Conservation (phyloP, 2,888 invertebrate genomes). For the Beris chalybata region DNA sequence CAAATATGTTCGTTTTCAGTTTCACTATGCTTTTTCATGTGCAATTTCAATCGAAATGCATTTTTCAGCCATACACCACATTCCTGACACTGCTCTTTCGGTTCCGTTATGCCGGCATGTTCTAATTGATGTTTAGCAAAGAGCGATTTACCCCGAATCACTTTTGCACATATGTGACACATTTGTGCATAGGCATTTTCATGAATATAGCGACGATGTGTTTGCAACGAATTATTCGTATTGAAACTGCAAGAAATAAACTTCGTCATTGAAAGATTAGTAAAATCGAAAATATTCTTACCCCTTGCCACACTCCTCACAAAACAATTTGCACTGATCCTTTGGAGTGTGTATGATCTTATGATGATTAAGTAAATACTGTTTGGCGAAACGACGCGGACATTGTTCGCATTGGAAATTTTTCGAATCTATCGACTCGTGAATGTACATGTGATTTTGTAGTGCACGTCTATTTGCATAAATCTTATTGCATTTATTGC, state of each 20-base stretch:
- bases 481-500: slow-evolving; percentile 16
- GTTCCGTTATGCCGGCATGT: slow-evolving; percentile 20
- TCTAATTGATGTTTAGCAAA: slow-evolving; percentile 29
- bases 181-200: slow-evolving; percentile 26
- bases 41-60: slow-evolving; percentile 24
- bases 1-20: slow-evolving; percentile 33
- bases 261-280: no score
- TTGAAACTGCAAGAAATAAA: slow-evolving; percentile 27
- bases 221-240: slow-evolving; percentile 24
- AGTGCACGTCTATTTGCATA: slow-evolving; percentile 25
- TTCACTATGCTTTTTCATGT: slow-evolving; percentile 30
- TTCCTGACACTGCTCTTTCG: slow-evolving; percentile 34
- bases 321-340: slow-evolving; percentile 21
- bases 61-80: slow-evolving; percentile 37
- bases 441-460: slow-evolving; percentile 19
- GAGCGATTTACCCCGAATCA: slow-evolving; percentile 29
- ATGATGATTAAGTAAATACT: slow-evolving; percentile 32
- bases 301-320: slow-evolving; percentile 31
- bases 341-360: slow-evolving; percentile 22
- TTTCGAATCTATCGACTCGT: slow-evolving; percentile 16
- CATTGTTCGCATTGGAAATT: slow-evolving; percentile 35
- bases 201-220: slow-evolving; percentile 29
- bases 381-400: slow-evolving; percentile 33
- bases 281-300: slow-evolving; percentile 5
- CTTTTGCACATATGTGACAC: slow-evolving; percentile 34